Evolutionary conservation across 2,797 vertebrate genomes (phyloP).

Genomic region (Orientallactaga sibirica): DNA sequence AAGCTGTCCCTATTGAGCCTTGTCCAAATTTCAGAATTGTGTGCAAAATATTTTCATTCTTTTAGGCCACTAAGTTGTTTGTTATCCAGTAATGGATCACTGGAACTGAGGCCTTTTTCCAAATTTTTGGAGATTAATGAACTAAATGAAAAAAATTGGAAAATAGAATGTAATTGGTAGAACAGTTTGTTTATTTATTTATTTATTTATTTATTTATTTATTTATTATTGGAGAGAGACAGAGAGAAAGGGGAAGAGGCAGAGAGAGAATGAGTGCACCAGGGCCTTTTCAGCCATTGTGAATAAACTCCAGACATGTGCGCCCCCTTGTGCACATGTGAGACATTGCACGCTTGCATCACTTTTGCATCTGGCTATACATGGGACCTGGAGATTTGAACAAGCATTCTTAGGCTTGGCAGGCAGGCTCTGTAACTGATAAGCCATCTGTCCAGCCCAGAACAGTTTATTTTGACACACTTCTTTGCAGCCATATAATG

Average conservation of each 20-base stretch:
- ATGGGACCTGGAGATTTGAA: too few relatives aligned
- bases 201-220: slow-evolving; percentile 58
- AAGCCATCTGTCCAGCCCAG: not conserved
- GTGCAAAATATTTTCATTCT: slow-evolving; percentile 61
- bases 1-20: slow-evolving; percentile 34
- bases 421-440: too few relatives aligned
- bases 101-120: slow-evolving; percentile 21
- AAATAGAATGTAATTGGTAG: slow-evolving; percentile 47
- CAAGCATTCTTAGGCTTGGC: too few relatives aligned
- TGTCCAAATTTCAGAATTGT: slow-evolving; percentile 58
- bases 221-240: not conserved
- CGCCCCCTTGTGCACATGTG: too few relatives aligned
- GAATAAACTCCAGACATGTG: too few relatives aligned
- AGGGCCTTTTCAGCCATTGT: too few relatives aligned
- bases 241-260: too few relatives aligned
- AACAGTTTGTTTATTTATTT: slow-evolving; percentile 49
- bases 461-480: slow-evolving; percentile 27
- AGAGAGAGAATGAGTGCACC: too few relatives aligned
- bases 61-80: slow-evolving; percentile 31
- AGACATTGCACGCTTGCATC: too few relatives aligned
- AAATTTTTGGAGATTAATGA: slow-evolving; percentile 44
- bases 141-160: slow-evolving; percentile 43
- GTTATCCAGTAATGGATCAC: slow-evolving; percentile 40
- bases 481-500: too few relatives aligned
- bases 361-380: too few relatives aligned